Conservation (phyloP, 2,113 vertebrate genomes). For the Lethenteron reissneri region DNA sequence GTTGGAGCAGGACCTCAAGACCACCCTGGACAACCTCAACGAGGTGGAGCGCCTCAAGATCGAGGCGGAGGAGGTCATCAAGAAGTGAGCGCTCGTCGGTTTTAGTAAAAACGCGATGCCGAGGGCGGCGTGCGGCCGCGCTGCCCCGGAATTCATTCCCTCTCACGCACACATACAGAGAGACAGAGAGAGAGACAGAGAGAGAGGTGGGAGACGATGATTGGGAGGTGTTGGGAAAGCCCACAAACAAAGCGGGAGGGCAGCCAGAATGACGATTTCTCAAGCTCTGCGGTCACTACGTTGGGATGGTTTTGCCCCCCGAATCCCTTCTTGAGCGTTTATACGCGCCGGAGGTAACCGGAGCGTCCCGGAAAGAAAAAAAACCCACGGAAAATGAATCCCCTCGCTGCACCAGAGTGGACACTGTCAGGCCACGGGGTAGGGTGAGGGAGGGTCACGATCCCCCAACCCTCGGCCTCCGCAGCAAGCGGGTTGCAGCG, state of each 20-base stretch:
- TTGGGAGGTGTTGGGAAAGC: background rate
- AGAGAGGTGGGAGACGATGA: background rate
- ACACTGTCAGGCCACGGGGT: no score
- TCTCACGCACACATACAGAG: background rate
- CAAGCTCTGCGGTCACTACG: no score
- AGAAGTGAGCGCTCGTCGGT: slow-evolving; percentile 19
- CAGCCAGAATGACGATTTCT: no score
- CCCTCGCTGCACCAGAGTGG: no score
- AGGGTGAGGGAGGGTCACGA: background rate
- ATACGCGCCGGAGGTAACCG: no score
- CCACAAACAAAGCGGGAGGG: background rate
- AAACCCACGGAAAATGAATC: no score
- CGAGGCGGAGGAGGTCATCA: slow-evolving; percentile 25
- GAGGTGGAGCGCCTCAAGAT: slow-evolving; percentile 26
- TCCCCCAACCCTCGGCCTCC: background rate
- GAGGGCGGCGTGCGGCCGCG: background rate
- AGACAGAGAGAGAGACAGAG: background rate
- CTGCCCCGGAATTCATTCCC: background rate
- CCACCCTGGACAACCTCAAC: slow-evolving; percentile 21
- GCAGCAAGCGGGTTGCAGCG: background rate
- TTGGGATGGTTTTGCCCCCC: no score
- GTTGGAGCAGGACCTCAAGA: slow-evolving; percentile 27
- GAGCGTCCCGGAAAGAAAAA: no score
- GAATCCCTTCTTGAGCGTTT: no score
- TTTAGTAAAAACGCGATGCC: background rate